Conservation (phyloP, 2,888 invertebrate genomes). For the Selenia dentaria region DNA sequence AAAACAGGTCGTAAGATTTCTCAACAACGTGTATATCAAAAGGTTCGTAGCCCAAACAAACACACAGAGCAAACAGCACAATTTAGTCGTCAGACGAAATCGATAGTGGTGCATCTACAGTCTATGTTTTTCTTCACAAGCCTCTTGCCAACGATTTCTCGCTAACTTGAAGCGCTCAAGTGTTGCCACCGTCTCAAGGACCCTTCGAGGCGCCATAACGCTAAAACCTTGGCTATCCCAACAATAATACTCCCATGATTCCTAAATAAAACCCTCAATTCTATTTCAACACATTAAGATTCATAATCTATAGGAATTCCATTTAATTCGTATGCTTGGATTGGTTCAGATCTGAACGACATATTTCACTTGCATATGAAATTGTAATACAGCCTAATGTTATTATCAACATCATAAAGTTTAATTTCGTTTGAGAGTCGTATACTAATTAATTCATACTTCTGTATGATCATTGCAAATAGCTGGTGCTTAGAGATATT, state of each 20-base stretch:
- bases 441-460: constrained; percentile 24
- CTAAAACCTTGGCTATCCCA: constrained; percentile 43
- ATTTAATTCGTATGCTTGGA: background rate
- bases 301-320: constrained; percentile 5
- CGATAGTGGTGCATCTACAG: constrained; percentile 28
- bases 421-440: constrained; percentile 26
- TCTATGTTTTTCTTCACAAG: constrained; percentile 38
- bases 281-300: constrained; percentile 16
- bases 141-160: constrained; percentile 44
- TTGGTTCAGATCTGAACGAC: constrained; percentile 15
- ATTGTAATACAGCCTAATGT: constrained; percentile 19
- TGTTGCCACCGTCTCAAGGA: constrained; percentile 56
- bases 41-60: constrained; percentile 9
- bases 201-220: constrained; percentile 67
- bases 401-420: constrained; percentile 26
- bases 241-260: constrained; percentile 21
- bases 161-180: constrained; percentile 44
- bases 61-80: constrained; percentile 18
- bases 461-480: constrained; percentile 32
- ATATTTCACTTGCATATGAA: constrained; percentile 16
- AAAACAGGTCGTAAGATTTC: constrained; percentile 14
- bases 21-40: constrained; percentile 16
- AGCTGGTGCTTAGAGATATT: constrained; percentile 24
- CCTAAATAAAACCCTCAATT: background rate
- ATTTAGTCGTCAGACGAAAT: constrained; percentile 27